These are phyloP conservation scores for Hypotaenidia philippensis DNA, from an alignment of 2,797 vertebrate genomes.

Conservation along the genomic window DNA sequence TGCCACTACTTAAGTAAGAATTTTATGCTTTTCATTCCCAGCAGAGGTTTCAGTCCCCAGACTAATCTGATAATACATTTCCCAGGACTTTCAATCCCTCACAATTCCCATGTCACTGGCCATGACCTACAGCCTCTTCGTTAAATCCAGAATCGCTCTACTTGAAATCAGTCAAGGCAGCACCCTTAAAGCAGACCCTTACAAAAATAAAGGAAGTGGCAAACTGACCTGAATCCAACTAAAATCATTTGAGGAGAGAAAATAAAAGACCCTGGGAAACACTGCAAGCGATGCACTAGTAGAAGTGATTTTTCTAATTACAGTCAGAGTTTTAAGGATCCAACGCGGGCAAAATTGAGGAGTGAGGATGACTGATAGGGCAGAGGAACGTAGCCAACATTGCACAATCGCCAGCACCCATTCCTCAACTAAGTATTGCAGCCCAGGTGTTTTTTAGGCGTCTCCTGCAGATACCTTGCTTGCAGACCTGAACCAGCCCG, in stretches of 20 bases:
- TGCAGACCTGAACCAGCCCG: background rate
- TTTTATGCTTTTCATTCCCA: background rate
- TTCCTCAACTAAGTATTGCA: background rate
- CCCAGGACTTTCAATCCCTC: background rate
- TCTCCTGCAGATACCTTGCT: background rate
- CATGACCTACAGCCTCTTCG: background rate
- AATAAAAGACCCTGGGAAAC: background rate
- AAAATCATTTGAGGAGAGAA: background rate
- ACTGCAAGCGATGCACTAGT: background rate
- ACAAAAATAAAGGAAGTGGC: background rate
- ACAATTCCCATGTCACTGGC: background rate
- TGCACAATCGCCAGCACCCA: background rate
- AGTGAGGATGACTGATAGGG: background rate
- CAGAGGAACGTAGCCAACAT: background rate
- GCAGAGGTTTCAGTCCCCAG: background rate
- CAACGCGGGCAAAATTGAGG: background rate
- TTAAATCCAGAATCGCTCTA: background rate
- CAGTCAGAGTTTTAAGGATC: background rate
- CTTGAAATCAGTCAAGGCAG: background rate
- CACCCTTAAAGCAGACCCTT: background rate
- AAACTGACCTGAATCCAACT: background rate
- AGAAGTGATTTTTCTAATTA: background rate
- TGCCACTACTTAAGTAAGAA: background rate
- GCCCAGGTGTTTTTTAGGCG: rapidly evolving
- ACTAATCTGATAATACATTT: background rate